A percentile compares a stretch with the other conserved stretches of the same genome.
These are phyloP conservation scores for Lasius platythorax DNA, from an alignment of 2,888 invertebrate genomes.

Conservation along the genomic window DNA sequence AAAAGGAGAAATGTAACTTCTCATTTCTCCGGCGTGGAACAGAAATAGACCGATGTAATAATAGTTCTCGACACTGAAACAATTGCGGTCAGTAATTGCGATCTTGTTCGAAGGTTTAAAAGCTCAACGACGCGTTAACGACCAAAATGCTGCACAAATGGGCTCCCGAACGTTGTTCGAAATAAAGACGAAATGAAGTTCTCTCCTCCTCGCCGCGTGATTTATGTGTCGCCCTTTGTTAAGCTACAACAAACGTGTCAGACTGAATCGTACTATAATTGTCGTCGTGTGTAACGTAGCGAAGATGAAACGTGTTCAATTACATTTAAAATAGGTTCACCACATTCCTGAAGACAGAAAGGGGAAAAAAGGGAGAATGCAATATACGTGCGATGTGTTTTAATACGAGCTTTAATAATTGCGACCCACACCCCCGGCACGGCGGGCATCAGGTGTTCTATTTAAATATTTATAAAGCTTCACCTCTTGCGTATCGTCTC, in stretches of 20 bases:
- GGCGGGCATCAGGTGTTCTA: slow-evolving; percentile 48
- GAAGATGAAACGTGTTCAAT: slow-evolving; percentile 6
- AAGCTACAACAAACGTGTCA: slow-evolving; percentile 7
- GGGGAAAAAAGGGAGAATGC: neutral
- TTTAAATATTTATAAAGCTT: slow-evolving; percentile 59
- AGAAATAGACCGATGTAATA: slow-evolving; percentile 44
- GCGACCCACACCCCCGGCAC: slow-evolving; percentile 4
- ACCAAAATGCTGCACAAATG: slow-evolving; percentile 13
- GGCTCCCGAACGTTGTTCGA: neutral
- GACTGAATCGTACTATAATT: slow-evolving; percentile 3
- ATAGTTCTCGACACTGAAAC: slow-evolving; percentile 32
- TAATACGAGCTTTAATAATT: slow-evolving; percentile 66
- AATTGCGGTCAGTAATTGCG: slow-evolving; percentile 53
- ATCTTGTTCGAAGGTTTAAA: slow-evolving; percentile 33
- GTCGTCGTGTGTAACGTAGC: neutral
- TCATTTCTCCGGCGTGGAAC: neutral
- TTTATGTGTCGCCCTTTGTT: slow-evolving; percentile 29
- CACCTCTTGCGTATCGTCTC: slow-evolving; percentile 47
- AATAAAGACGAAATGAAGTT: slow-evolving; percentile 21
- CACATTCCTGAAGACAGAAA: neutral
- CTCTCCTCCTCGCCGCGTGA: neutral
- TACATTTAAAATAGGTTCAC: slow-evolving; percentile 2
- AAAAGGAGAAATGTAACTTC: slow-evolving; percentile 18
- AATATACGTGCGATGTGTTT: slow-evolving; percentile 17
- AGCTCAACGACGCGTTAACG: slow-evolving; percentile 30